Evolutionary conservation across 2,888 invertebrate species (phyloP).

Genomic region (Slavum lentiscoides): DNA sequence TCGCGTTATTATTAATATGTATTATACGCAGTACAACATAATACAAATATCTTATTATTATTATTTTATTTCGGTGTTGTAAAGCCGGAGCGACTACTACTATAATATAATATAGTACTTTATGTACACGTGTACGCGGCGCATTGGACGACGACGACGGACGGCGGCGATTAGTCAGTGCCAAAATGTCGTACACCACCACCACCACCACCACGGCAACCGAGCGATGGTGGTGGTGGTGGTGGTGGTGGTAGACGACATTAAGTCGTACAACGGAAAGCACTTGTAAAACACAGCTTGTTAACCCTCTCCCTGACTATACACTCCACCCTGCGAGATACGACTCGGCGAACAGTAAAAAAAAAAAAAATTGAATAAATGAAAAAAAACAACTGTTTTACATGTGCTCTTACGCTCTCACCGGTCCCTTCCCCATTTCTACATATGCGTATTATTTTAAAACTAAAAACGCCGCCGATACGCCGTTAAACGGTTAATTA

Average conservation of each 20-base stretch:
- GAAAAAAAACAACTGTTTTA: slow-evolving; percentile 25
- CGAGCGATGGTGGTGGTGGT: no score
- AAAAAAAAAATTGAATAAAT: slow-evolving; percentile 6
- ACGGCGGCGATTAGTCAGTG: slow-evolving; percentile 49
- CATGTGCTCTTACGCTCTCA: slow-evolving; percentile 19
- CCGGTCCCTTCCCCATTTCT: not conserved
- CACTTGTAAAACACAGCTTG: slow-evolving; percentile 50
- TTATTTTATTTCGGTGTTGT: slow-evolving; percentile 29
- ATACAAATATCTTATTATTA: no score
- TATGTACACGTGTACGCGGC: no score
- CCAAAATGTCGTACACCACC: slow-evolving; percentile 34
- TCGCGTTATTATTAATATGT: slow-evolving; percentile 13
- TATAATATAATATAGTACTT: not conserved
- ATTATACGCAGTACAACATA: no score
- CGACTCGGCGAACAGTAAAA: not conserved
- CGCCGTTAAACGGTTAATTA: slow-evolving; percentile 44
- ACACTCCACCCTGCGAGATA: not conserved
- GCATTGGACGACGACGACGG: slow-evolving; percentile 10
- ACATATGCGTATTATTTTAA: slow-evolving; percentile 31
- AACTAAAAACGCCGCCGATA: not conserved
- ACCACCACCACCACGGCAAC: no score
- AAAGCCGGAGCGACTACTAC: not conserved
- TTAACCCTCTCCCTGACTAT: slow-evolving; percentile 29
- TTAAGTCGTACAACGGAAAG: slow-evolving; percentile 52
- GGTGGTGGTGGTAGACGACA: slow-evolving; percentile 32